Base-by-base conservation (phyloP, 2,797 vertebrate species). In the Tangara arthus region DNA sequence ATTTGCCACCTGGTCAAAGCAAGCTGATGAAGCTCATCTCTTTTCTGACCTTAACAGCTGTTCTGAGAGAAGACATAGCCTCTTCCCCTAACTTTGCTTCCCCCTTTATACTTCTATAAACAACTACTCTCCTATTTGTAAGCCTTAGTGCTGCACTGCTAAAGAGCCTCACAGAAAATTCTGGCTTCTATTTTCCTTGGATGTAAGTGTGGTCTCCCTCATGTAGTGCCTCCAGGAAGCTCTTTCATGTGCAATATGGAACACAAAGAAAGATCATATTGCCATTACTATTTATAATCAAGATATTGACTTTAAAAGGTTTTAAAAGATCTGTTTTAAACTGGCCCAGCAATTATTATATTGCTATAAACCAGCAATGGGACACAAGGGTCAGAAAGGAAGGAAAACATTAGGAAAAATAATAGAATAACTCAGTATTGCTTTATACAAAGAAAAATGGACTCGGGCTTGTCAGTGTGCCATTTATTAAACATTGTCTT, bases 401-500 rank as follows among this genome's bases (percentile, higher is more conserved):
- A 93, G 85, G 82, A 95, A 95, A 70, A n/a, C 24, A 39, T 81
- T 86, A 82, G 35, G 73, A 87, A 90, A 91, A 89, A 87, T 46
- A 89, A 85, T 60, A 87, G 23, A 89, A 82, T 82, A 94, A 77
- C 15, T 89, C 27, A 34, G 30, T 73, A 68, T 71, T 84, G 49
- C 78, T 85, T 85, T 80, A 68, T 55, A 80, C 34, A 90, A 92
- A 93, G 64, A 75, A 87, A 93, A 91, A 91, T 56, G 52, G 55
- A 17, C 22, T 71, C n/a, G 49, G n/a, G 59, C 50, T 93, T 93
- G 92, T 70, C 87, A 94, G n/a, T 22, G 37, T 91, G 82, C 82
- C 66, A 78, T 90, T 88, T 95, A 94, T 95, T 92, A 95, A 93
- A 85, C 85, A 76, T 60, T 91, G 53, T 92, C 63, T 87, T 93